These are phyloP conservation scores for Spinus pinus DNA, from an alignment of 2,797 vertebrate species.

Conservation along the genomic window DNA sequence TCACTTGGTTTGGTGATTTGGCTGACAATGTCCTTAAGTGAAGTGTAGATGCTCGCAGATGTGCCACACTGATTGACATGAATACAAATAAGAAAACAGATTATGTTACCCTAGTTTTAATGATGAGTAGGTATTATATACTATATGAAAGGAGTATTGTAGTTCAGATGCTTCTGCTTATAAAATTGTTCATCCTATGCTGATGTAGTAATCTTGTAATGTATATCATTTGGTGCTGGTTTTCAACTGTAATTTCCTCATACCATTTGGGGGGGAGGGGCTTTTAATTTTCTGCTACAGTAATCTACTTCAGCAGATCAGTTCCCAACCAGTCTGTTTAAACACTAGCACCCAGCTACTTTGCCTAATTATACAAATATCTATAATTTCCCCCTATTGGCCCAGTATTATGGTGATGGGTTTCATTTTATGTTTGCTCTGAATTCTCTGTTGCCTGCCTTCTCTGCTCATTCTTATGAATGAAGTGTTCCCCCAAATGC, in stretches of 20 bases:
- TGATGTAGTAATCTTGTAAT: neutral
- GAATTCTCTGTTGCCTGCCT: neutral
- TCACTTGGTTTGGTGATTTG: conserved; percentile 76
- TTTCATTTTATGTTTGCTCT: neutral
- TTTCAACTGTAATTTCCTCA: neutral
- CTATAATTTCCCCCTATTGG: neutral
- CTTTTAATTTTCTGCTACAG: neutral
- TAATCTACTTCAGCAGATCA: neutral
- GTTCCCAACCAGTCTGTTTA: neutral
- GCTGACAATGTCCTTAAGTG: conserved; percentile 70
- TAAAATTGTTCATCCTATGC: neutral
- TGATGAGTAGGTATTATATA: neutral
- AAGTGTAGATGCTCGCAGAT: conserved; percentile 1
- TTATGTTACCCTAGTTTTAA: neutral
- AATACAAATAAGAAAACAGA: neutral
- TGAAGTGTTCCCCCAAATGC: neutral
- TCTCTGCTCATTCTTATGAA: neutral
- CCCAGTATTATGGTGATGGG: neutral
- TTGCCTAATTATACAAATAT: neutral
- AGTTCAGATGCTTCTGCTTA: neutral
- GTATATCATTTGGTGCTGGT: neutral
- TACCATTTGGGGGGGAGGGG: neutral
- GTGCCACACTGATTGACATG: neutral
- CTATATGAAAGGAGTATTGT: neutral
- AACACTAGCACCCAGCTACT: neutral